Percentiles rank a stretch among this genome's conserved stretches.
Evolutionary conservation across 1,140 invertebrate species (phyloP).

Genomic region (Drosophila ohnishii): DNA sequence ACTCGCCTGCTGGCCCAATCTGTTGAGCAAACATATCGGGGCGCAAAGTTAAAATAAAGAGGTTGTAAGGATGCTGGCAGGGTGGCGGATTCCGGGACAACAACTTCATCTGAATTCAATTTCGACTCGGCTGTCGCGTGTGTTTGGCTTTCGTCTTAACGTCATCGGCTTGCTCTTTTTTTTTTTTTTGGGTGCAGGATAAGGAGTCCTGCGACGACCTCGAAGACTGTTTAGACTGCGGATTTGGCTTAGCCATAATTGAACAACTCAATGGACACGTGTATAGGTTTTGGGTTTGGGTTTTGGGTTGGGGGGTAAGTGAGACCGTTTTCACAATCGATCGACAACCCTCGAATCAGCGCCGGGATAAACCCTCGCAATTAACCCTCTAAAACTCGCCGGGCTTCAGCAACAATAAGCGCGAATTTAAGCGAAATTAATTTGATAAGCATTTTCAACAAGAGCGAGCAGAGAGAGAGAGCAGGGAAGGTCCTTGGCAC

Average conservation of each 20-base stretch:
- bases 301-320: slow-evolving; percentile 4
- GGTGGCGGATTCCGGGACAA: slow-evolving; percentile 19
- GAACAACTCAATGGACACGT: slow-evolving; percentile 76
- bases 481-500: slow-evolving; percentile 21
- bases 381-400: slow-evolving; percentile 66
- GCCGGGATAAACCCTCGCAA: slow-evolving; percentile 64
- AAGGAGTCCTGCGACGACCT: background rate
- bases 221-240: slow-evolving; percentile 62
- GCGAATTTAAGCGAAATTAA: slow-evolving; percentile 80
- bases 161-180: slow-evolving; percentile 49
- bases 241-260: slow-evolving; percentile 82
- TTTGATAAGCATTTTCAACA: slow-evolving; percentile 78
- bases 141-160: slow-evolving; percentile 76
- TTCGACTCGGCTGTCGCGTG: slow-evolving; percentile 58
- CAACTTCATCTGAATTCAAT: slow-evolving; percentile 73
- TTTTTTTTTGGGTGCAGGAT: background rate
- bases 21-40: slow-evolving; percentile 45
- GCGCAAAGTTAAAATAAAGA: slow-evolving; percentile 29
- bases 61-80: background rate
- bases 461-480: slow-evolving; percentile 9
- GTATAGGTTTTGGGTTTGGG: slow-evolving; percentile 17
- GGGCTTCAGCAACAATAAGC: slow-evolving; percentile 69
- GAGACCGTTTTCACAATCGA: slow-evolving; percentile 51
- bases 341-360: slow-evolving; percentile 65
- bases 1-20: slow-evolving; percentile 17